Base-by-base conservation (phyloP, 2,797 vertebrate genomes). In the Monodelphis domestica region DNA sequence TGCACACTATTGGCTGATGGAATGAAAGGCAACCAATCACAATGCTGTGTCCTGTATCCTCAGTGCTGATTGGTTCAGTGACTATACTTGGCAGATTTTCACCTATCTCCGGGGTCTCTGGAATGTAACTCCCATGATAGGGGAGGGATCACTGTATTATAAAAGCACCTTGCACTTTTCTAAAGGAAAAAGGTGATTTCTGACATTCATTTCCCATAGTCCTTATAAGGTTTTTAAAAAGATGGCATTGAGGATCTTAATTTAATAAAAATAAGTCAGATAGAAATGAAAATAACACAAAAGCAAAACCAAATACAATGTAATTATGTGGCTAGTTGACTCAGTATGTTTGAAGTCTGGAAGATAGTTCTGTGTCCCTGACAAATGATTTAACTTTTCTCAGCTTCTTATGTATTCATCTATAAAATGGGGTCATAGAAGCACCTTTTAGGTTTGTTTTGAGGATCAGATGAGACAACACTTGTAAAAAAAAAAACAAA, bases 111-210 rank as follows among this genome's bases (percentile, higher is more conserved):
- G n/a, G n/a, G n/a, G n/a, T n/a, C n/a, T n/a, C n/a, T n/a, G n/a
- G n/a, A n/a, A n/a, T n/a, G n/a, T n/a, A n/a, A n/a, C n/a, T n/a
- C n/a, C n/a, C n/a, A n/a, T n/a, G n/a, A n/a, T n/a, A n/a, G n/a
- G n/a, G n/a, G n/a, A n/a, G n/a, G n/a, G n/a, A n/a, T n/a, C n/a
- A n/a, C n/a, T n/a, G n/a, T n/a, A n/a, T 70, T n/a, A 24, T 94
- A 94, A 90, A 78, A 94, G 56, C 90, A 9, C 55, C 95, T 92
- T 91, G 95, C 87, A 97, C 95, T 96, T 97, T 96, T 97, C 91
- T 91, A 94, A 92, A 63, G 88, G 3, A 87, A 5, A 94, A 96
- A 96, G 93, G 91, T 94, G 54, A 45, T 95, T 97, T 96, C 95
- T 94, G 84, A 97, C 70, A 51, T 54, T 93, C 95, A 93, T 95